Evolutionary conservation across 2,797 vertebrate species (phyloP).

Genomic region (Enteromius radiatus): DNA sequence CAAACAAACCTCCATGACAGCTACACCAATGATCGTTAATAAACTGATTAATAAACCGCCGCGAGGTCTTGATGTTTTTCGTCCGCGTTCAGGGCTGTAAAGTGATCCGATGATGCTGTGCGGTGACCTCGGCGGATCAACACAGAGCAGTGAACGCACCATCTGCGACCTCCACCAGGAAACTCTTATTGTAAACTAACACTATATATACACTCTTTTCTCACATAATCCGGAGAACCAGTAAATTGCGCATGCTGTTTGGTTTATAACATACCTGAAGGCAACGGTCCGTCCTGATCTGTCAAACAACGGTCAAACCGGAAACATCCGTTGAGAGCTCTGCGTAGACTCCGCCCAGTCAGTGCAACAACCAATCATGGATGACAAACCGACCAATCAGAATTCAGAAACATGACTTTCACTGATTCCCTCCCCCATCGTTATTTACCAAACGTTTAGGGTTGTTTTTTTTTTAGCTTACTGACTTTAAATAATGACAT

Average conservation of each 20-base stretch:
- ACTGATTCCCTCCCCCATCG: not conserved
- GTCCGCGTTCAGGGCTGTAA: not conserved
- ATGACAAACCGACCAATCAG: conserved; percentile 40
- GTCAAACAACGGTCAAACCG: conserved; percentile 53
- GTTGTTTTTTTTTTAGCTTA: not conserved
- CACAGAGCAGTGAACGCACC: conserved; percentile 5
- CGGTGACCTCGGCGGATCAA: conserved; percentile 31
- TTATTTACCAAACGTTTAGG: conserved; percentile 13
- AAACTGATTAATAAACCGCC: too few species aligned
- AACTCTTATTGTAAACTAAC: not conserved
- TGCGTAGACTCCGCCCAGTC: conserved; percentile 27
- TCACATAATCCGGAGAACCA: not conserved
- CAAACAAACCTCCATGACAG: not conserved
- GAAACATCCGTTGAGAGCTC: conserved; percentile 32
- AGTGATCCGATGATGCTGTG: conserved; percentile 15
- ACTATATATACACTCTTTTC: not conserved
- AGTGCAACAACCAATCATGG: conserved; percentile 34
- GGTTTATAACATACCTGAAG: conserved; percentile 47
- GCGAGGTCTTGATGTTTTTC: not conserved
- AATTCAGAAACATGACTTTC: not conserved
- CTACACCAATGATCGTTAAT: not conserved
- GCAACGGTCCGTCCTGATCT: conserved; percentile 42
- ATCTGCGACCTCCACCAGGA: conserved; percentile 21
- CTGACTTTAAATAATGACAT: not conserved
- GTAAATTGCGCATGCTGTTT: not conserved